Percentiles rank a stretch among this genome's conserved stretches.
Evolutionary conservation across 1,140 invertebrate species (phyloP).

Genomic region (Diabrotica virgifera): DNA sequence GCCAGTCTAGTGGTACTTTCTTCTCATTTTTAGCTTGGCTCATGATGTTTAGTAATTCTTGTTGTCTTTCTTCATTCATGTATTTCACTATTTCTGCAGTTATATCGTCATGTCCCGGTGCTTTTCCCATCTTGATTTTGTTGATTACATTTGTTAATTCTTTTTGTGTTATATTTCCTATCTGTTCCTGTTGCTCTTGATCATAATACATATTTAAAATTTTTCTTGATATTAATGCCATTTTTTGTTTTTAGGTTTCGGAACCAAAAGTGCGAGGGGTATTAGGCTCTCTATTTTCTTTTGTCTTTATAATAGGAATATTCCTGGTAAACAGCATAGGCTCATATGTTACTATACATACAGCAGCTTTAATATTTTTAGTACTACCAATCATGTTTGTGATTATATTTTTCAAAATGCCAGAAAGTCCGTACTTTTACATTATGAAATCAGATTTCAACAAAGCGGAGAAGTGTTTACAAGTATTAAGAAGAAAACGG

Average conservation of each 20-base stretch:
- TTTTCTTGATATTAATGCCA: too few relatives aligned
- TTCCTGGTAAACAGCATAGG: slow-evolving; percentile 53
- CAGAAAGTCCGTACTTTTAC: slow-evolving; percentile 87
- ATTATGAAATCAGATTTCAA: slow-evolving; percentile 68
- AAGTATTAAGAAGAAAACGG: slow-evolving; percentile 72
- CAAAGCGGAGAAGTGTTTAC: slow-evolving; percentile 67
- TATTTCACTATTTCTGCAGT: too few relatives aligned
- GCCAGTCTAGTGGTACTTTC: too few relatives aligned
- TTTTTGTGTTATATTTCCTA: too few relatives aligned
- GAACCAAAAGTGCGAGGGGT: slow-evolving; percentile 56
- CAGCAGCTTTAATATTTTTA: slow-evolving; percentile 52
- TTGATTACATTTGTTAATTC: too few relatives aligned
- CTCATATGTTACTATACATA: slow-evolving; percentile 49
- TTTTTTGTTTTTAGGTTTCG: slow-evolving; percentile 46
- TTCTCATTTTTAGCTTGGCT: too few relatives aligned
- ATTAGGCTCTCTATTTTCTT: slow-evolving; percentile 54
- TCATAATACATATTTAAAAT: too few relatives aligned
- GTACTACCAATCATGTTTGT: slow-evolving; percentile 51
- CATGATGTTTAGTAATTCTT: too few relatives aligned
- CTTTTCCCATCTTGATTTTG: too few relatives aligned
- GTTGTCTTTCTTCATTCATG: too few relatives aligned
- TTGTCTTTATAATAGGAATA: slow-evolving; percentile 51
- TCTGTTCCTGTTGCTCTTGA: too few relatives aligned
- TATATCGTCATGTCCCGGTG: too few relatives aligned
- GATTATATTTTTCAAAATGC: slow-evolving; percentile 62